Evolutionary conservation across 2,113 vertebrate species (phyloP).

Genomic region (Thymallus thymallus): DNA sequence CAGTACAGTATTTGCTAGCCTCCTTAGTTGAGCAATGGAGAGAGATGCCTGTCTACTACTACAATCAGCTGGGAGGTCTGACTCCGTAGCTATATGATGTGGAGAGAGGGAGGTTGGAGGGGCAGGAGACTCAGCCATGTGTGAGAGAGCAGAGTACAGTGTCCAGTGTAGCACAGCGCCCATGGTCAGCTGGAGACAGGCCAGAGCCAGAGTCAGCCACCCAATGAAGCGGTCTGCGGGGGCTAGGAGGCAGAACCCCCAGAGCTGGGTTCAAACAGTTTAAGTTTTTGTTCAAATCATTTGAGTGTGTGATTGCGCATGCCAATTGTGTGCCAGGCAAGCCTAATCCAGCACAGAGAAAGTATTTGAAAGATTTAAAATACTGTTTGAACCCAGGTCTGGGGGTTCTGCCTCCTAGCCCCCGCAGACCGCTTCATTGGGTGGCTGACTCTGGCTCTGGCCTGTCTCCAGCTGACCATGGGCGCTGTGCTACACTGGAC

Average conservation of each 20-base stretch:
- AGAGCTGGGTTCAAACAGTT: not conserved
- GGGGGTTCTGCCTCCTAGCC: slow-evolving; percentile 36
- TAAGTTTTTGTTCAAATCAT: too few relatives aligned
- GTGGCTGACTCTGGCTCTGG: slow-evolving; percentile 30
- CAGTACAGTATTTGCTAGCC: not conserved
- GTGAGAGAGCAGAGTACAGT: slow-evolving; percentile 38
- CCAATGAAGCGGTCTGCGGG: slow-evolving; percentile 32
- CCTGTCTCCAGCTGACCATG: slow-evolving; percentile 38
- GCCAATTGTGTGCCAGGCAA: too few relatives aligned
- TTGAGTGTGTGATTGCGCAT: too few relatives aligned
- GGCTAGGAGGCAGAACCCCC: slow-evolving; percentile 37
- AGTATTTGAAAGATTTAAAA: too few relatives aligned
- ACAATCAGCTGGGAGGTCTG: slow-evolving; percentile 30
- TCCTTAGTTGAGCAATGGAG: slow-evolving; percentile 18
- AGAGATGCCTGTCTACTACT: slow-evolving; percentile 30
- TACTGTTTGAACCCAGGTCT: too few relatives aligned
- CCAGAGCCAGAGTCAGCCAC: slow-evolving; percentile 36
- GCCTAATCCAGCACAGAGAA: too few relatives aligned
- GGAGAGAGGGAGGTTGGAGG: slow-evolving; percentile 28
- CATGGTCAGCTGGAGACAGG: slow-evolving; percentile 38
- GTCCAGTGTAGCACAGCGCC: slow-evolving; percentile 12
- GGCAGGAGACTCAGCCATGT: slow-evolving; percentile 48
- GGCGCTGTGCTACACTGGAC: slow-evolving; percentile 8
- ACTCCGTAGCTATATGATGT: slow-evolving; percentile 27
- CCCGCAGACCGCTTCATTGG: slow-evolving; percentile 36